These are phyloP conservation scores for Drosophila diplacantha DNA, from an alignment of 2,888 invertebrate genomes.

Conservation along the genomic window DNA sequence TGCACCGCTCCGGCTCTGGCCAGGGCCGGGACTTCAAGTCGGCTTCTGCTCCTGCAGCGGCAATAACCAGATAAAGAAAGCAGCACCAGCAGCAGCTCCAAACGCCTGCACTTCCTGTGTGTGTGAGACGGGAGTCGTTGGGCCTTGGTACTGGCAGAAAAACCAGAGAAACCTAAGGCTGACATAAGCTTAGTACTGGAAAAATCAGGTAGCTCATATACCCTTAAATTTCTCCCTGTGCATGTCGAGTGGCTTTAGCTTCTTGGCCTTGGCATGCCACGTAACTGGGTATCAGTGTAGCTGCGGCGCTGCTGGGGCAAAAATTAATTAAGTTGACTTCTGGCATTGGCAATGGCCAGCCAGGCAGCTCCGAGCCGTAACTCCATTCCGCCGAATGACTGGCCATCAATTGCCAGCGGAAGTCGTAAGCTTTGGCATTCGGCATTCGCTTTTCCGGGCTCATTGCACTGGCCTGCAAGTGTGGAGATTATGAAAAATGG, in stretches of 20 bases:
- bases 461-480: slow-evolving; percentile 43
- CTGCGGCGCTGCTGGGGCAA: slow-evolving; percentile 56
- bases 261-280: slow-evolving; percentile 51
- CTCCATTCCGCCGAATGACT: slow-evolving; percentile 7
- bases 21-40: background rate
- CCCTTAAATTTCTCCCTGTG: background rate
- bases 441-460: slow-evolving; percentile 62
- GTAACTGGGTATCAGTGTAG: slow-evolving; percentile 54
- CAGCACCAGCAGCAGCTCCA: slow-evolving; percentile 27
- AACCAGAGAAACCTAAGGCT: background rate
- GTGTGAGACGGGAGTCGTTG: slow-evolving; percentile 28
- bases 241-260: background rate
- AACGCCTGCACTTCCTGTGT: slow-evolving; percentile 53
- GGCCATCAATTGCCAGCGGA: slow-evolving; percentile 56
- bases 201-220: background rate
- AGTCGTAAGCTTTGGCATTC: slow-evolving; percentile 70
- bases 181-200: background rate
- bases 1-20: background rate
- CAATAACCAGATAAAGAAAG: slow-evolving; percentile 61
- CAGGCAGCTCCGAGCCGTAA: background rate
- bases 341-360: slow-evolving; percentile 61
- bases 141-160: slow-evolving; percentile 1
- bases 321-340: slow-evolving; percentile 74
- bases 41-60: slow-evolving; percentile 61
- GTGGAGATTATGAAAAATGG: slow-evolving; percentile 71